phyloP scores from a whole-genome alignment of 2,888 invertebrate genomes.

The Lomographa bimaculata region DNA sequence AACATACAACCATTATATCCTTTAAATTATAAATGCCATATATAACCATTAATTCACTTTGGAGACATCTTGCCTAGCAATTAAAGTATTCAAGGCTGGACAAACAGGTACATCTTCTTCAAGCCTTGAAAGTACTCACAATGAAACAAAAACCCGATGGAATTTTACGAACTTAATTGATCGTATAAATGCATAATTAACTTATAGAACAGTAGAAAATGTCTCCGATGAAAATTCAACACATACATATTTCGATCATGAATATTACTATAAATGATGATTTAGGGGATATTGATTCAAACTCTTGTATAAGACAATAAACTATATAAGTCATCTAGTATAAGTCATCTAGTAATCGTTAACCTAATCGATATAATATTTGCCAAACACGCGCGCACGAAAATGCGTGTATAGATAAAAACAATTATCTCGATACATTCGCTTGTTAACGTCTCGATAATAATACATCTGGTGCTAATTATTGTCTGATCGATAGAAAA shows the following conservation, averaged over 20 bases:
- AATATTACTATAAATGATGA: no score
- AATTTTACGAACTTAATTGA: neutral
- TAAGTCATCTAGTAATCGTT: no score
- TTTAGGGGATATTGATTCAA: conserved; percentile 8
- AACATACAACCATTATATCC: no score
- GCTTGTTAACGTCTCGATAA: conserved; percentile 22
- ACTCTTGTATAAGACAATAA: neutral
- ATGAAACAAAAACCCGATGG: neutral
- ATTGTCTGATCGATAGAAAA: conserved; percentile 7
- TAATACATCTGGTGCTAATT: conserved; percentile 20
- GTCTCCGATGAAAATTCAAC: no score
- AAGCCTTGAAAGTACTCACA: neutral
- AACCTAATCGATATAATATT: conserved; percentile 19
- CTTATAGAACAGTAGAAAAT: neutral
- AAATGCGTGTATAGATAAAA: conserved; percentile 26
- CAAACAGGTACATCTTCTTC: conserved; percentile 1
- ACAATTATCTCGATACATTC: conserved; percentile 25
- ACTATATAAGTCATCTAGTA: no score
- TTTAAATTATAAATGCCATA: no score
- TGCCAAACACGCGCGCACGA: conserved; percentile 18
- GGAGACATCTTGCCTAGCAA: conserved; percentile 3
- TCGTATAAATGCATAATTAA: neutral
- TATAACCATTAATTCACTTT: conserved; percentile 11
- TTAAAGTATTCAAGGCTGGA: conserved; percentile 3
- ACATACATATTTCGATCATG: no score